Evolutionary conservation across 2,888 invertebrate genomes (phyloP), one percentile per base, ranked within the genome.

Genomic region (Cenopis cana): DNA sequence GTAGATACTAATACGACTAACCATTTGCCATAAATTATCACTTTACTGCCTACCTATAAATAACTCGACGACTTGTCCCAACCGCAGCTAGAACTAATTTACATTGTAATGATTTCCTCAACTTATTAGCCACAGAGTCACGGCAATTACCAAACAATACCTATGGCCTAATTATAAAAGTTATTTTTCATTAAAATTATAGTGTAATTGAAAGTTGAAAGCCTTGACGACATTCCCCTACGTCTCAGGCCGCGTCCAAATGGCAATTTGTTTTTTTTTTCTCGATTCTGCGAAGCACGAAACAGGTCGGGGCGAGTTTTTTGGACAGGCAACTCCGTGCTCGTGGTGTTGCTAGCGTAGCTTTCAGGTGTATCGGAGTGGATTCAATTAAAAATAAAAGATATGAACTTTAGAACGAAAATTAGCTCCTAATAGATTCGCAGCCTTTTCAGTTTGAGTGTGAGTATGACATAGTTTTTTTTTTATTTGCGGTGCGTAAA

Each of bases 221-320:
- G 80, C 92, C 91, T 91, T 92, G 91, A 90, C 89, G 88, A 89
- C 90, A 89, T 89, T 88, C 85, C 75, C 85, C 78, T 77, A 78
- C 77, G 79, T 80, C 82, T 79, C 77, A 80, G 78, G 78, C 81
- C 82, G 75, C 79, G 79, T 80, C 84, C 85, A 88, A 87, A 88
- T 86, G 86, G 89, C 88, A 87, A 89, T 88, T 89, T 84, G 84
- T 84, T 86, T 89, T 89, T 89, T 29, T 91, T 89, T 87, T 81
- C 76, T 72, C 79, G 84, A 84, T 93, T 92, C 92, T 88, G 87
- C 90, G 91, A 91, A 92, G 84, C 83, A 75, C 78, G 81, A 85
- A 91, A 92, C 93, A 82, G 92, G 93, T 92, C 87, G 77, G 76
- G 84, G 88, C 79, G 79, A 83, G 89, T 90, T 91, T 92, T 92